Evolutionary conservation across 1,140 invertebrate species (phyloP).

Genomic region (Mizuhopecten yessoensis): DNA sequence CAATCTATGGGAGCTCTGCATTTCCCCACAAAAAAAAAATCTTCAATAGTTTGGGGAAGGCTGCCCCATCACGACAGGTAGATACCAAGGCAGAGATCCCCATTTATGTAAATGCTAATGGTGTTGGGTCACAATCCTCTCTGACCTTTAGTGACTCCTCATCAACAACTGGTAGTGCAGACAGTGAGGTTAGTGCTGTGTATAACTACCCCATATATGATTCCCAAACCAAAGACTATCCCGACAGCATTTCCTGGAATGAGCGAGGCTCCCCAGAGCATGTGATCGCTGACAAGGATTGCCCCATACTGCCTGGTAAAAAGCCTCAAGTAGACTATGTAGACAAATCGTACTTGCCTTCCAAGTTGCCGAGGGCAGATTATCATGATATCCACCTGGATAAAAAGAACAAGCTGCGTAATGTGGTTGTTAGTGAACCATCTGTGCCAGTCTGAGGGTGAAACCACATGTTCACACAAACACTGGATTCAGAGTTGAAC

Average conservation of each 20-base stretch:
- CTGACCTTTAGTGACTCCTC: conserved; percentile 1
- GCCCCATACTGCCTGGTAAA: conserved; percentile 27
- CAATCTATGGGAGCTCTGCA: neutral
- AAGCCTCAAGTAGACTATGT: neutral
- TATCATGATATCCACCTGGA: neutral
- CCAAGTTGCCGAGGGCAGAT: conserved; percentile 2
- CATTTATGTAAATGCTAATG: neutral
- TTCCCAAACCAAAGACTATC: conserved; percentile 31
- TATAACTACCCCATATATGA: neutral
- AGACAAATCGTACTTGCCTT: neutral
- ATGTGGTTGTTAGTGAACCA: conserved; percentile 10
- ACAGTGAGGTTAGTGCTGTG: neutral
- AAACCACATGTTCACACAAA: neutral
- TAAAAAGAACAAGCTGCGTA: neutral
- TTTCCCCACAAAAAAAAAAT: neutral
- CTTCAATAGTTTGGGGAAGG: neutral
- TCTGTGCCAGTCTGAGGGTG: neutral
- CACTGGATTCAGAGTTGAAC: neutral
- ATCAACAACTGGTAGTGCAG: neutral
- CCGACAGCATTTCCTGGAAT: conserved; percentile 61
- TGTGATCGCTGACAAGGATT: neutral
- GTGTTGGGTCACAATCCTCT: conserved; percentile 15
- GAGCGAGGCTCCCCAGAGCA: conserved; percentile 66
- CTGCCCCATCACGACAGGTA: neutral
- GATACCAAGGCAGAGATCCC: neutral